Percentiles rank a stretch among this genome's conserved stretches.
Conservation (phyloP, 2,888 invertebrate genomes). For the Acanthosepion lycidas region DNA sequence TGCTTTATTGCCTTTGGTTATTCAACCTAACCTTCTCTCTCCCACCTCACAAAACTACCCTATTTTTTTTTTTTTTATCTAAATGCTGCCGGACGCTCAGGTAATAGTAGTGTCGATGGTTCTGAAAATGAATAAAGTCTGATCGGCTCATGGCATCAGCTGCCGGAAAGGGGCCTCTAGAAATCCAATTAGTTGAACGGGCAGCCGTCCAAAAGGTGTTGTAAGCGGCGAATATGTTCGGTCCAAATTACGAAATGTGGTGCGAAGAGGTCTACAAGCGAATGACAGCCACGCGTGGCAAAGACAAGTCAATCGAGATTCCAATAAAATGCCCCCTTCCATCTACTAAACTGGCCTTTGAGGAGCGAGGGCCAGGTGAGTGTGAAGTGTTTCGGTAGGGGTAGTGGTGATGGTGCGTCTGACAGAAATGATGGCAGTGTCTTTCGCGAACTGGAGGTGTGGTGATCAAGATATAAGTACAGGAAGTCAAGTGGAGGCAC, state of each 20-base stretch:
- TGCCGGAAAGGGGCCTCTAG: background rate
- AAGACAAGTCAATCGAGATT: slow-evolving; percentile 20
- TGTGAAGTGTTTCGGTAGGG: fast-evolving
- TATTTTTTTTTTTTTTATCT: background rate
- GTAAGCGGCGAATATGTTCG: background rate
- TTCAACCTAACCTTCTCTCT: background rate
- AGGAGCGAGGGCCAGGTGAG: background rate
- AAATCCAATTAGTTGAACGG: background rate
- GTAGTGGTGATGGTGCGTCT: background rate
- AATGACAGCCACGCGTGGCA: background rate
- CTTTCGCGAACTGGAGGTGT: background rate
- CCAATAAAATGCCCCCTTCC: background rate
- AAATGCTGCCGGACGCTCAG: background rate
- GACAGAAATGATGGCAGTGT: background rate
- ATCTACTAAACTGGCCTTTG: background rate
- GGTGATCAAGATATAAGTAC: background rate
- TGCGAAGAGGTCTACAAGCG: background rate
- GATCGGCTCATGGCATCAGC: slow-evolving; percentile 4
- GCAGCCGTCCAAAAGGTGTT: slow-evolving; percentile 7
- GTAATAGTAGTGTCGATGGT: background rate
- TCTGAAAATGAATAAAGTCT: background rate
- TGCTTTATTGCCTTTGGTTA: background rate
- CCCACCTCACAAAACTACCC: background rate
- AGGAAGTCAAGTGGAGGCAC: background rate
- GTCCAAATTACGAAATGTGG: background rate